These are phyloP conservation scores for Chaenodraco wilsoni DNA, from an alignment of 2,797 vertebrate species.

Conservation along the genomic window DNA sequence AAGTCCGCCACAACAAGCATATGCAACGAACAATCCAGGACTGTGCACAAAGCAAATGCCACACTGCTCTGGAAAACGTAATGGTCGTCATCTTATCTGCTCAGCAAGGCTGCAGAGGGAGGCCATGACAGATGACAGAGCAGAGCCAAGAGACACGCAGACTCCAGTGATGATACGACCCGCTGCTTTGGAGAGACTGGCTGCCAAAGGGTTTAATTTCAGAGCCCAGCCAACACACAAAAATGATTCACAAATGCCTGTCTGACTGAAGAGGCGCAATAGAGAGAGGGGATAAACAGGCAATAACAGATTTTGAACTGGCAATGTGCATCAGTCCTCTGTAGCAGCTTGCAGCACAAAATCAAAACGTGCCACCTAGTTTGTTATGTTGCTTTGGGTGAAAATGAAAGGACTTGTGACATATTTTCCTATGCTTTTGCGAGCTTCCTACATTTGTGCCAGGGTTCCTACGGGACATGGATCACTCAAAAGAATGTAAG, in stretches of 20 bases:
- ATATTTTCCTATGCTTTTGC: constrained; percentile 71
- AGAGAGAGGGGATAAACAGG: constrained; percentile 30
- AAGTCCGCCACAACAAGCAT: constrained; percentile 42
- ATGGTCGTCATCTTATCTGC: constrained; percentile 33
- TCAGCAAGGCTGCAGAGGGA: constrained; percentile 41
- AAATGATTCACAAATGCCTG: constrained; percentile 53
- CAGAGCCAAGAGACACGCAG: constrained; percentile 29
- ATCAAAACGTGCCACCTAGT: constrained; percentile 34
- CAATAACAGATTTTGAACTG: constrained; percentile 53
- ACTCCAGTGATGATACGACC: constrained; percentile 29
- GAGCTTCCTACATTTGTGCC: constrained; percentile 77
- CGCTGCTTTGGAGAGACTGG: constrained; percentile 41
- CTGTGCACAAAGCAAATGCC: constrained; percentile 47
- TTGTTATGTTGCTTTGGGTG: constrained; percentile 55
- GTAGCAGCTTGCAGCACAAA: constrained; percentile 58
- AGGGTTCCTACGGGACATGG: constrained; percentile 70
- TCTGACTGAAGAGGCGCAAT: constrained; percentile 39
- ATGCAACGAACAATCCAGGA: constrained; percentile 61
- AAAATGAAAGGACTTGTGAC: constrained; percentile 69
- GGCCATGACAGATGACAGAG: constrained; percentile 26
- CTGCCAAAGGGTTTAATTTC: constrained; percentile 41
- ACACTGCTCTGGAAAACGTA: constrained; percentile 32
- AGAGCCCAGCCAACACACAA: constrained; percentile 32
- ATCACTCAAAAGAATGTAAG: constrained; percentile 83
- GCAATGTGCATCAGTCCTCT: constrained; percentile 46